Percentiles rank a stretch among this genome's conserved stretches.
phyloP scores from a whole-genome alignment of 2,888 invertebrate species.

The Sphinx pinastri region DNA sequence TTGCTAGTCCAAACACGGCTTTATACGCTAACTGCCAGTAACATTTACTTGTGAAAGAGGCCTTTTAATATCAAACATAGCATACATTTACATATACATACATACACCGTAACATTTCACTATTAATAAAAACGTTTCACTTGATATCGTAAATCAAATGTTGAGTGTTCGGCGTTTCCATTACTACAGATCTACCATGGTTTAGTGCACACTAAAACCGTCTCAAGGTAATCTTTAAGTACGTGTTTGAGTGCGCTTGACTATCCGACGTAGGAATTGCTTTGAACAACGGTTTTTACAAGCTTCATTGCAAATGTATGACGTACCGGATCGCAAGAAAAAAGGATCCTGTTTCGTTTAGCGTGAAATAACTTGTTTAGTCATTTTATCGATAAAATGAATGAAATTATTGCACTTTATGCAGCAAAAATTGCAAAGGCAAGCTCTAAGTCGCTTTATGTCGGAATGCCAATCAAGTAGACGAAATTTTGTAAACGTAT shows the following conservation, averaged over 20 bases:
- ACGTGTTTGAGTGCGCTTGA: too few relatives aligned
- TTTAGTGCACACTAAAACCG: conserved; percentile 37
- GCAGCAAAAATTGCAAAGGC: too few relatives aligned
- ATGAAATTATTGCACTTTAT: too few relatives aligned
- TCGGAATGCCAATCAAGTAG: neutral
- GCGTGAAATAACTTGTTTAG: neutral
- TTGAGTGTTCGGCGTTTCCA: neutral
- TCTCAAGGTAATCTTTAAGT: conserved; percentile 39
- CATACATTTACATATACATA: neutral
- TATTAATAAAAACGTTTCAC: neutral
- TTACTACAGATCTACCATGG: neutral
- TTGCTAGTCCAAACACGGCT: too few relatives aligned
- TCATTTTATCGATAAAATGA: too few relatives aligned
- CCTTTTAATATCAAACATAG: too few relatives aligned
- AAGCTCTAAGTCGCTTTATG: too few relatives aligned
- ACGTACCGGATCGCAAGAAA: neutral
- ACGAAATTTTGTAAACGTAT: neutral
- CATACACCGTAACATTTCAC: neutral
- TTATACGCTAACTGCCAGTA: too few relatives aligned
- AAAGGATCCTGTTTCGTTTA: conserved; percentile 12
- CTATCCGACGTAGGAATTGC: neutral
- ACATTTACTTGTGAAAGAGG: too few relatives aligned
- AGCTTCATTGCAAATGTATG: neutral
- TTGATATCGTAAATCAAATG: neutral
- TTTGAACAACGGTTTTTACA: neutral